Conservation (phyloP, 2,797 vertebrate species). For the Danionella dracula region DNA sequence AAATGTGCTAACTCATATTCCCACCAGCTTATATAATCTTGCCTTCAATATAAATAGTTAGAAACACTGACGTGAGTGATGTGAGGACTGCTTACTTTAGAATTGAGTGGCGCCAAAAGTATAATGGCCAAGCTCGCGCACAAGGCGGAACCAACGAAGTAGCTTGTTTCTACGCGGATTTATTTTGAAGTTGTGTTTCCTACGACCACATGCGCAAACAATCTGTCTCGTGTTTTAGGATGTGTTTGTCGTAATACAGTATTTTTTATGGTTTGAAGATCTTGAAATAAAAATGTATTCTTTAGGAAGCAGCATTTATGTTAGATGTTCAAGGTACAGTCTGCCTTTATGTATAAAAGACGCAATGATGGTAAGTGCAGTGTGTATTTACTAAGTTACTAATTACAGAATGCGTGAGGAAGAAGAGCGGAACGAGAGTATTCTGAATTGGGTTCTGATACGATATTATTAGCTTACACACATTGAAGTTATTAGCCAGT, state of each 20-base stretch:
- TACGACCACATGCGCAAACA: background rate
- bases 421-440: conserved; percentile 65
- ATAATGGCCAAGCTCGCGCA: too few species aligned
- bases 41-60: background rate
- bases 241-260: background rate
- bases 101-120: background rate
- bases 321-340: conserved; percentile 37
- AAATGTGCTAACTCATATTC: background rate
- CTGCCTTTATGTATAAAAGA: conserved; percentile 30
- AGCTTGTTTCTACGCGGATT: conserved; percentile 49
- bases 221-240: background rate
- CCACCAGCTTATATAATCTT: background rate
- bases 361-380: conserved; percentile 28
- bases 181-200: conserved; percentile 58
- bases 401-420: too few species aligned
- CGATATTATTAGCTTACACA: conserved; percentile 58
- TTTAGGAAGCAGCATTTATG: conserved; percentile 14
- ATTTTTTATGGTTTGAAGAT: background rate
- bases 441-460: conserved; percentile 71
- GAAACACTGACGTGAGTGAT: background rate
- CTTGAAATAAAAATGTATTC: conserved; percentile 48
- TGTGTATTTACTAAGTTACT: background rate
- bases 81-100: background rate
- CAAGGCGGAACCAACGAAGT: background rate
- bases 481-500: conserved; percentile 50